Conservation (phyloP, 2,113 vertebrate species). For the Xiphias gladius region DNA sequence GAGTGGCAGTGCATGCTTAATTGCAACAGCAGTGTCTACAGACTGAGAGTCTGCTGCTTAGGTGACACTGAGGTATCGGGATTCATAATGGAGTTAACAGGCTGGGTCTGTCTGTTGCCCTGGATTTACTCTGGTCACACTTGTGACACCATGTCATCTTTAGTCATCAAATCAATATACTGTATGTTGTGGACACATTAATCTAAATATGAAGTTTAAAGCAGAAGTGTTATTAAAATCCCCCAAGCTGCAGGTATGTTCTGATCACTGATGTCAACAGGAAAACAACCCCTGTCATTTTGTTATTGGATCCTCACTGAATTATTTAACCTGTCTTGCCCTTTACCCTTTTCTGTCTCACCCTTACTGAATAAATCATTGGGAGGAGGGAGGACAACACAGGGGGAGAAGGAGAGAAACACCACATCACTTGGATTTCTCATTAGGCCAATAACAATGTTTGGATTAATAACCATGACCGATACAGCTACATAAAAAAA, state of each 20-base stretch:
- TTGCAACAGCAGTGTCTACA: not conserved
- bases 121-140: not conserved
- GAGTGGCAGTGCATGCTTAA: not conserved
- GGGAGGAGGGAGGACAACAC: not conserved
- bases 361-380: constrained; percentile 64
- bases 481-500: not conserved
- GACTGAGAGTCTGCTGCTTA: constrained; percentile 41
- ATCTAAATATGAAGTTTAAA: not conserved
- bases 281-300: not conserved
- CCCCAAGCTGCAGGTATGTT: not conserved
- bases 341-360: constrained; percentile 45
- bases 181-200: not conserved
- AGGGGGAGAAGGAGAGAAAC: no score
- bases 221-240: not conserved
- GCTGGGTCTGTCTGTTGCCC: no score
- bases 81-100: constrained; percentile 70
- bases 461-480: not conserved
- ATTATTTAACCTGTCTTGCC: constrained; percentile 70
- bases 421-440: not conserved
- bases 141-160: not conserved
- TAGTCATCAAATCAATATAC: fast-evolving
- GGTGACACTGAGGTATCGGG: constrained; percentile 66
- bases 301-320: constrained; percentile 62
- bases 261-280: not conserved
- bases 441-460: not conserved